Percentiles rank a stretch among this genome's conserved stretches.
Conservation (phyloP, 2,113 vertebrate species). For the Chinchilla lanigera region DNA sequence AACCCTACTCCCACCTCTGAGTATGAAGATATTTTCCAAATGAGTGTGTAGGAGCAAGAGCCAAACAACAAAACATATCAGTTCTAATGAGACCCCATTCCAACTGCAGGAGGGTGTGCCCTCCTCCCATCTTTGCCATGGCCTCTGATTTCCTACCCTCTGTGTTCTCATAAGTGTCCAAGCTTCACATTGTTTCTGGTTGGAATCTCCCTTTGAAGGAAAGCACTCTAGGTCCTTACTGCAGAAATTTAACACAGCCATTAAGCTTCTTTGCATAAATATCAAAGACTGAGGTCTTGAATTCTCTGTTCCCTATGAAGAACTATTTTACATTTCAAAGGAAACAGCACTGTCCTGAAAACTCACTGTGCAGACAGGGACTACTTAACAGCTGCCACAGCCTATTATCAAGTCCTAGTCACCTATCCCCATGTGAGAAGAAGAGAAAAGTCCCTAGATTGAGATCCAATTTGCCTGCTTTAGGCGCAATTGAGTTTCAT, state of each 20-base stretch:
- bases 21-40: neutral
- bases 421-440: neutral
- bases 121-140: neutral
- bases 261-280: slow-evolving; percentile 51
- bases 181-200: neutral
- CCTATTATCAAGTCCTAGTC: neutral
- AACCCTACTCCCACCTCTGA: neutral
- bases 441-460: neutral
- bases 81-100: neutral
- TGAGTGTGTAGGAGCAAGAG: neutral
- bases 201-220: slow-evolving; percentile 10
- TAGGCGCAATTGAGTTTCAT: neutral
- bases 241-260: neutral
- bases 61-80: neutral
- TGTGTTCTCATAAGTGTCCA: neutral
- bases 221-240: neutral
- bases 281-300: neutral
- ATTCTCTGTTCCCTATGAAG: neutral
- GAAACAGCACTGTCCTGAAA: neutral
- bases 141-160: neutral
- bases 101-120: neutral
- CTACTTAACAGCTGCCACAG: neutral
- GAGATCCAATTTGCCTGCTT: neutral
- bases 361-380: neutral
- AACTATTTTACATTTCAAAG: slow-evolving; percentile 63